Percentiles rank a stretch among this genome's conserved stretches.
Conservation (phyloP, 2,888 invertebrate species). For the Cheilosia scutellata region DNA sequence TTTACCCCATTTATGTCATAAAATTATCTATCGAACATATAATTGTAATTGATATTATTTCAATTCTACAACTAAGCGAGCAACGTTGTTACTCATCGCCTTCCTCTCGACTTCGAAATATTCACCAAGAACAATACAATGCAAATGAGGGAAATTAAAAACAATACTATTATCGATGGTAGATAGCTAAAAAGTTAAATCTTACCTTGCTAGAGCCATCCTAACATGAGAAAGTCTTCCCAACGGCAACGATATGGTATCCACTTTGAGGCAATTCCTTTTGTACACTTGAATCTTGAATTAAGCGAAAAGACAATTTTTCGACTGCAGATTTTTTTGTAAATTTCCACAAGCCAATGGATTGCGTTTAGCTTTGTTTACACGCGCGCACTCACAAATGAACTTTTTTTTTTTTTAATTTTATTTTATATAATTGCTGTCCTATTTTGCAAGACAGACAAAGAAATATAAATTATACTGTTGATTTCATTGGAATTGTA, state of each 20-base stretch:
- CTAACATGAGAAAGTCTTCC: constrained; percentile 87
- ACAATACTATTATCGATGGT: neutral
- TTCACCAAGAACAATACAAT: too few species aligned
- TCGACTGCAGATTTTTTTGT: neutral
- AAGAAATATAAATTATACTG: neutral
- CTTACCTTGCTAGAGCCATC: constrained; percentile 89
- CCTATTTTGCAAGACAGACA: neutral
- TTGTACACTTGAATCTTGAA: constrained; percentile 31
- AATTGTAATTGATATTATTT: too few species aligned
- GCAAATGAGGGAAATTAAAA: neutral
- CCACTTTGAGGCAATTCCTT: constrained; percentile 84
- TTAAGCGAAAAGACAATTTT: neutral
- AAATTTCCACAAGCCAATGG: neutral
- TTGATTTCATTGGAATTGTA: constrained; percentile 47
- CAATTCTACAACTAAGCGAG: too few species aligned
- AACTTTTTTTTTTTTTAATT: constrained; percentile 9
- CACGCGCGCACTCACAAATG: neutral
- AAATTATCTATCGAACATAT: too few species aligned
- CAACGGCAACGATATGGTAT: constrained; percentile 85
- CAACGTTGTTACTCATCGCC: too few species aligned
- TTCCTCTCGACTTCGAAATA: too few species aligned
- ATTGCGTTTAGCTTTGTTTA: too few species aligned
- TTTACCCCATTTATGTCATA: too few species aligned
- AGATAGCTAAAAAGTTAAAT: constrained; percentile 56
- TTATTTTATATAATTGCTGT: constrained; percentile 2